Evolutionary conservation across 2,888 invertebrate genomes (phyloP).

Genomic region (Andrena camellia): DNA sequence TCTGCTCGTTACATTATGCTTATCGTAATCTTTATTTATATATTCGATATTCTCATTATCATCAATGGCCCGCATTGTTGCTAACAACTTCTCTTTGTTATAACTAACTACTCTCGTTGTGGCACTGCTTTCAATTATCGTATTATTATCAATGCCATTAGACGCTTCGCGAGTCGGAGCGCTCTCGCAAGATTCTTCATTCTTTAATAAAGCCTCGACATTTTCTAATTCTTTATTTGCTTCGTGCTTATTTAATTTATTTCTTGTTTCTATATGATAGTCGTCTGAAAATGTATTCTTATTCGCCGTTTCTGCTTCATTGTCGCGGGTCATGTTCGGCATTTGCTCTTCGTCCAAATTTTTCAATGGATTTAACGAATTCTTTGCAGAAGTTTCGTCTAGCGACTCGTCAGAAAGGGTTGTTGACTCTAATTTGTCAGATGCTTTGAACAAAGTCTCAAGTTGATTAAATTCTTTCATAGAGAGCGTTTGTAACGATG

Average conservation of each 20-base stretch:
- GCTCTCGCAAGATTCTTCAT: constrained; percentile 22
- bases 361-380: constrained; percentile 13
- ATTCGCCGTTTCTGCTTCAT: neutral
- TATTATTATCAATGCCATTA: constrained; percentile 27
- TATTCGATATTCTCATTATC: constrained; percentile 84
- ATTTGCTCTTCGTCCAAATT: constrained; percentile 7
- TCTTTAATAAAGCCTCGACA: constrained; percentile 6
- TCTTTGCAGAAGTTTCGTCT: neutral
- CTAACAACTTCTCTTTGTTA: constrained; percentile 87
- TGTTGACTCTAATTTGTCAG: neutral
- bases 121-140: constrained; percentile 18
- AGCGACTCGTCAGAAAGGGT: neutral
- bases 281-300: neutral
- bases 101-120: constrained; percentile 66
- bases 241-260: constrained; percentile 54
- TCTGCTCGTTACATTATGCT: constrained; percentile 71
- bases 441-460: constrained; percentile 3
- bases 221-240: constrained; percentile 18
- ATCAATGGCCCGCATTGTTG: constrained; percentile 89
- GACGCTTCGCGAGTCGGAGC: constrained; percentile 6
- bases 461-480: constrained; percentile 11
- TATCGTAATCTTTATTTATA: constrained; percentile 57
- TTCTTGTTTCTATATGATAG: constrained; percentile 38
- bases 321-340: neutral
- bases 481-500: constrained; percentile 2